Conservation (phyloP, 2,797 vertebrate species). For the Fratercula arctica region DNA sequence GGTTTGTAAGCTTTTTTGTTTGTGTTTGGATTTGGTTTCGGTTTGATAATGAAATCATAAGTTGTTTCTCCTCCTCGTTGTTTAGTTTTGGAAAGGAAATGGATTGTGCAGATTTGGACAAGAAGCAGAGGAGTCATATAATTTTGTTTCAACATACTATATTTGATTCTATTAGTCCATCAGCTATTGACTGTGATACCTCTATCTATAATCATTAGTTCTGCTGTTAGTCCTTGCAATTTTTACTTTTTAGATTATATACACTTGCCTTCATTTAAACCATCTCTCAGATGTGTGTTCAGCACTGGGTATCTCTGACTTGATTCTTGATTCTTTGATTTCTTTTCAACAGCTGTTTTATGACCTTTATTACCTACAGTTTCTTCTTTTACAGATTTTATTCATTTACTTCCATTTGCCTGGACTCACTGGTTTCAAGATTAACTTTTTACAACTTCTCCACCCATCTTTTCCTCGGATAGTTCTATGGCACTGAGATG, state of each 20-base stretch:
- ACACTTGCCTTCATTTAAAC: background rate
- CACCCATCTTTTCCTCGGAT: background rate
- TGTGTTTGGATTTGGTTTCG: background rate
- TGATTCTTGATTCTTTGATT: background rate
- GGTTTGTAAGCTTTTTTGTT: background rate
- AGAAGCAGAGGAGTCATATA: background rate
- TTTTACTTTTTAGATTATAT: background rate
- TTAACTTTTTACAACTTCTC: background rate
- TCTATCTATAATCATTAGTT: background rate
- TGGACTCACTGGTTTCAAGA: background rate
- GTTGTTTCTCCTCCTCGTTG: background rate
- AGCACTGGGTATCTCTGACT: background rate
- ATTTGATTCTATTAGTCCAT: background rate
- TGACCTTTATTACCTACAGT: background rate
- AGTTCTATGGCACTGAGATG: background rate
- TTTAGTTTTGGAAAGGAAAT: background rate
- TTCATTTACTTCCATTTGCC: background rate
- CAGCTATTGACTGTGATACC: background rate
- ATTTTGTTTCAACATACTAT: background rate
- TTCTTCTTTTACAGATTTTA: background rate
- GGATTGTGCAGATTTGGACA: background rate
- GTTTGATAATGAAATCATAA: background rate
- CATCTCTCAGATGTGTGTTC: background rate
- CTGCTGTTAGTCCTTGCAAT: background rate
- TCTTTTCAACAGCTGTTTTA: background rate